Conservation (phyloP, 2,888 invertebrate genomes). For the Nomada fabriciana region DNA sequence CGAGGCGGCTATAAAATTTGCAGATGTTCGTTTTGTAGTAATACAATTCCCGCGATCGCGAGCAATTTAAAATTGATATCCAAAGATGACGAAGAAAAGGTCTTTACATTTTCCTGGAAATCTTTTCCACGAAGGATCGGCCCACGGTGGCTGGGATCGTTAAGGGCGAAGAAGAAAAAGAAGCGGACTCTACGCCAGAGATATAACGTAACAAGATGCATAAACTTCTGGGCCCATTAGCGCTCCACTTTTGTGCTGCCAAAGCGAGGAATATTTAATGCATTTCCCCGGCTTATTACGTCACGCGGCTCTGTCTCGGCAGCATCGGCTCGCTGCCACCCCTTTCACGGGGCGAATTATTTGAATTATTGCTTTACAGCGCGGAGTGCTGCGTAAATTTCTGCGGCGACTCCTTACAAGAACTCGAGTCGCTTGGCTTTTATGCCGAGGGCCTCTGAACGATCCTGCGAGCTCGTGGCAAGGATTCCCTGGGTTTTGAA, state of each 20-base stretch:
- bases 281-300: slow-evolving; percentile 55
- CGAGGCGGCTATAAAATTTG: too few relatives aligned
- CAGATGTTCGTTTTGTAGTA: too few relatives aligned
- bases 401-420: neutral
- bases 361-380: slow-evolving; percentile 38
- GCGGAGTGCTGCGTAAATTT: slow-evolving; percentile 33
- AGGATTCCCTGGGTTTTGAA: neutral
- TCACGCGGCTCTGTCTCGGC: slow-evolving; percentile 37
- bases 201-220: slow-evolving; percentile 54
- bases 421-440: neutral
- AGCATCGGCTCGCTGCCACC: neutral
- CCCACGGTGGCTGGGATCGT: neutral
- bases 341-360: slow-evolving; percentile 35
- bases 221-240: slow-evolving; percentile 66
- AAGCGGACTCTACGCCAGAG: neutral
- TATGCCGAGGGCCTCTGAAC: neutral
- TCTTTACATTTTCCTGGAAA: too few relatives aligned
- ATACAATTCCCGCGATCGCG: too few relatives aligned
- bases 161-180: neutral
- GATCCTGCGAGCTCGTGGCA: neutral
- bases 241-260: slow-evolving; percentile 45
- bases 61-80: too few relatives aligned
- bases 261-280: slow-evolving; percentile 61
- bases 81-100: too few relatives aligned
- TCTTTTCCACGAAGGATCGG: neutral